Base-by-base conservation (phyloP, 2,113 vertebrate species). In the Nothobranchius furzeri region DNA sequence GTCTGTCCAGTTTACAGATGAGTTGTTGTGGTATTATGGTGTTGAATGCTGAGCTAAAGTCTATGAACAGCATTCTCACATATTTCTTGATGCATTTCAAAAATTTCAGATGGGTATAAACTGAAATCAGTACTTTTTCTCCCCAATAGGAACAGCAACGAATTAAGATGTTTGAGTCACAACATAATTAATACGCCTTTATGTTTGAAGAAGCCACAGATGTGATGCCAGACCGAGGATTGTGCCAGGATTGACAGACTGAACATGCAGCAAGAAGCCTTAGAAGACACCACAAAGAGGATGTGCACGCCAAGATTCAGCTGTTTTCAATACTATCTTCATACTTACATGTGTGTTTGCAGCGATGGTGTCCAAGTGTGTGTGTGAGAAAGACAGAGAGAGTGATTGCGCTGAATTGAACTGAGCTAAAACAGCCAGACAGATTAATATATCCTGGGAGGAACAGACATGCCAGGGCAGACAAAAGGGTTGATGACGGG, bases 391-490 rank as follows among this genome's bases (percentile, higher is more conserved):
- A 35, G 25, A 42, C 49, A 42, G 58, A 73, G 30, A 25, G 51
- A 13, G 42, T 25, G 71, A 74, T 54, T 84, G 70, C 64, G 42
- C 70, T 57, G 71, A 59, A 83, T n/a, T 58, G 25, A 75, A 79
- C 81, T 73, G 37, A 71, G 61, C 66, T 57, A 43, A 58, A 76
- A 67, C 55, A 59, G 68, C 69, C 75, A 78, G 75, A 73, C 67
- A 81, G 64, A 36, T 77, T 83, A 82, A 87, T 83, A 77, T 73
- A 75, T 73, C 69, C 64, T 45, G 58, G 37, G 60, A 79, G 80
- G 49, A 53, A 70, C 47, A 65, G 68, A 62, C 37, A 49, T 65
- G 81, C 64, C 79, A 73, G 35, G 74, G 40, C 64, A 64, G 60
- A 86, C 70, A 88, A 83, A 79, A 14, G 59, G 49, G 30, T 82